These are phyloP conservation scores for Nesidiocoris tenuis DNA, from an alignment of 2,888 invertebrate species.

Conservation along the genomic window DNA sequence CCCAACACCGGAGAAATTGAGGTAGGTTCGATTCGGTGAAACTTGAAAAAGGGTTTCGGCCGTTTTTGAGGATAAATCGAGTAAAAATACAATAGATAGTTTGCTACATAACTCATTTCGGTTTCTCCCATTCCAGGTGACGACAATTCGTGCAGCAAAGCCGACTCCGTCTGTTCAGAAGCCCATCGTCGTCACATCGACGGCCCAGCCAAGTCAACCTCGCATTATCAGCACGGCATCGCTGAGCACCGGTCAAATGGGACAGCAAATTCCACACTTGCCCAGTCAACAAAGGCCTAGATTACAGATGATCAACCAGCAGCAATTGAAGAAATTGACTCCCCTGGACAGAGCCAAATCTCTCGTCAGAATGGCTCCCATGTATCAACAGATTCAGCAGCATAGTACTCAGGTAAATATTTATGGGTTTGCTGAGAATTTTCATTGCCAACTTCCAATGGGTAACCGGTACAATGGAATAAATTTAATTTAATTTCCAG, in stretches of 20 bases:
- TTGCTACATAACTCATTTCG: no score
- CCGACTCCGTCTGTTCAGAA: constrained; percentile 25
- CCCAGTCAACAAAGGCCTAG: neutral
- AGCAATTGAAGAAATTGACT: constrained; percentile 12
- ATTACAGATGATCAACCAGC: neutral
- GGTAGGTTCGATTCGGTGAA: constrained; percentile 16
- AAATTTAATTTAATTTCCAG: neutral
- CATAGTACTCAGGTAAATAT: constrained; percentile 18
- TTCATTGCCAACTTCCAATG: no score
- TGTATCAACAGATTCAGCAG: constrained; percentile 32
- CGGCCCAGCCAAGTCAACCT: neutral
- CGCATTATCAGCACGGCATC: neutral
- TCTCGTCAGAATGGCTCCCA: constrained; percentile 44
- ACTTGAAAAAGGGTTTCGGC: neutral
- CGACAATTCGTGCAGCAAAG: constrained; percentile 14
- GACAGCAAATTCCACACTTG: neutral
- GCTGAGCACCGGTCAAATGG: neutral
- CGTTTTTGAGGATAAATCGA: no score
- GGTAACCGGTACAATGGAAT: neutral
- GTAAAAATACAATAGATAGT: no score
- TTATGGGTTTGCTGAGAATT: neutral
- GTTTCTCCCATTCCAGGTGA: constrained; percentile 10
- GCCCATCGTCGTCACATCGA: neutral
- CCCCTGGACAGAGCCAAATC: constrained; percentile 45
- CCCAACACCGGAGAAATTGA: constrained; percentile 45